phyloP scores from a whole-genome alignment of 2,797 vertebrate genomes.

The Hydrolagus colliei region DNA sequence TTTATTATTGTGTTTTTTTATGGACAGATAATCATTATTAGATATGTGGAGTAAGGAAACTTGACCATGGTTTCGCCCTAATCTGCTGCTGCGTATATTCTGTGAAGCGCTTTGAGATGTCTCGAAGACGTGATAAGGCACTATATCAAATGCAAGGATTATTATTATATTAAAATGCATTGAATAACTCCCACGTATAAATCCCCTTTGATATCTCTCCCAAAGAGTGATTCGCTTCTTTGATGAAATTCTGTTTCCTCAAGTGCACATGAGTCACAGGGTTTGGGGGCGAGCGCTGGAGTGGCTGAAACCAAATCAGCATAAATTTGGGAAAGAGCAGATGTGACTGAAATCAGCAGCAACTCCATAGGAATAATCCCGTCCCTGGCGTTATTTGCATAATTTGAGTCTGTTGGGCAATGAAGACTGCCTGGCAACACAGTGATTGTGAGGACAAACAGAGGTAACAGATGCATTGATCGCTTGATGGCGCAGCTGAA shows the following conservation, averaged over 20 bases:
- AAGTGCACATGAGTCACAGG: not conserved
- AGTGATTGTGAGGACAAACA: slow-evolving; percentile 45
- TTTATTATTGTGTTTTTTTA: too few species aligned
- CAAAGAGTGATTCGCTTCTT: too few species aligned
- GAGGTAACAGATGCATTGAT: slow-evolving; percentile 44
- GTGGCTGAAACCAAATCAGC: slow-evolving; percentile 62
- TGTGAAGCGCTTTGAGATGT: too few species aligned
- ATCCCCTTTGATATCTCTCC: too few species aligned
- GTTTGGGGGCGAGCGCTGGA: slow-evolving; percentile 41
- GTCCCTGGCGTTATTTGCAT: slow-evolving; percentile 46
- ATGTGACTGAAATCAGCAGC: slow-evolving; percentile 54
- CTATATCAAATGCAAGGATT: too few species aligned
- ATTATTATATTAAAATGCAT: too few species aligned
- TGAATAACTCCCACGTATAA: too few species aligned
- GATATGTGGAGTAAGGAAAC: too few species aligned
- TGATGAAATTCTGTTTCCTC: not conserved
- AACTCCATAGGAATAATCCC: slow-evolving; percentile 47
- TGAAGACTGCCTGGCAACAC: slow-evolving; percentile 51
- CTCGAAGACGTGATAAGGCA: too few species aligned
- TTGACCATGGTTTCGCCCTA: too few species aligned
- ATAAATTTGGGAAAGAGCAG: slow-evolving; percentile 61
- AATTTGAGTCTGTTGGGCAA: slow-evolving; percentile 51
- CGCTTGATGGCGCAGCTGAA: slow-evolving; percentile 39
- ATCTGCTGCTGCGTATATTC: too few species aligned
- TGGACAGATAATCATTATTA: too few species aligned